Evolutionary conservation across 2,113 vertebrate species (phyloP), one percentile per base, ranked within the genome.

Genomic region (Lophotis ruficrista): DNA sequence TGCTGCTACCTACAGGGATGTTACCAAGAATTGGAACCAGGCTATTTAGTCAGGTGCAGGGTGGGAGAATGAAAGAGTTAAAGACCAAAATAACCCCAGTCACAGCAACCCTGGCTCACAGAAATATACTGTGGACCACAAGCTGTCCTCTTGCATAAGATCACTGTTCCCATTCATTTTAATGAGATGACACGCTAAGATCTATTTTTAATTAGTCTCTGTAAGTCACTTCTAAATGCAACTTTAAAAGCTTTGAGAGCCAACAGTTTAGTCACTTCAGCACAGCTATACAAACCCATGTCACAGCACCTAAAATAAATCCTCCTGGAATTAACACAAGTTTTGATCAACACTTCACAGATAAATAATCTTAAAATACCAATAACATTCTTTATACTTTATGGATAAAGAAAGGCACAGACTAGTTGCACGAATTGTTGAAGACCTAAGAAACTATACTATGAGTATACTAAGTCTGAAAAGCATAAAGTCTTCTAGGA

Each of bases 201-300:
- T 89, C 89, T 97, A 95, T 95, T 95, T 96, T 96, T 94, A 96
- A 94, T 87, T 92, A 84, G 38, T 20, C 65, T 37, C 56, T 60
- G 51, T 60, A 92, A 93, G 83, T 91, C 61, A 82, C 69, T 92
- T 64, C 72, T 76, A 89, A 95, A 87, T 75, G 62, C 81, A 94
- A 72, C 61, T 79, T 84, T 6, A 80, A 64, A 94, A 87, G 64
- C 60, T 86, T 56, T 20, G 15, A 84, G 48, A 83, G 83, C 69
- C 48, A 94, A 87, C 14, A 50, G 68, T 81, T 93, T 31, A 94
- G 73, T 90, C 80, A 94, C 45, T 96, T 81, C 83, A 87, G 80
- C 53, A 91, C 10, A 93, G 54, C 72, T 89, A 84, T 9, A 84
- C n/a, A 86, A 86, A 87, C 60, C 61, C 41, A 17, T 72, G 30